Base-by-base conservation (phyloP, 2,113 vertebrate species). In the Cathartes aura region DNA sequence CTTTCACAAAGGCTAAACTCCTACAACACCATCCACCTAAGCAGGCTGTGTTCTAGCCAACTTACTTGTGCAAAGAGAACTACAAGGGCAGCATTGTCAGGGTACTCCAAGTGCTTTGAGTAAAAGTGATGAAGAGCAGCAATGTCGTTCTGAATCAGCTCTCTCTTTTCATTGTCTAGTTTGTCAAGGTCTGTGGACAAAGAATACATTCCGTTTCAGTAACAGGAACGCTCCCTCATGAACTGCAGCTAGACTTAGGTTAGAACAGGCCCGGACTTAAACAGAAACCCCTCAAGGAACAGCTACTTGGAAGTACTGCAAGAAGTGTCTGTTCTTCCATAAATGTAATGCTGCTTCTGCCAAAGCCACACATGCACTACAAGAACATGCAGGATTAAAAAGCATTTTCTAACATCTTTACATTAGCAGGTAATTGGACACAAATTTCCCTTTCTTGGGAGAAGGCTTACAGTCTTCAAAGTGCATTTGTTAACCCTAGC, bases 1-100 rank as follows among this genome's bases (percentile, higher is more conserved):
- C 76, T 82, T 94, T 78, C 36, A 74, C 71, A 74, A 86, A 74
- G 17, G 30, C 81, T 74, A 6, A 93, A 55, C 8, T 95, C 70
- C 78, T 95, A 36, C 45, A 79, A 59, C 62, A 87, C 30, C 53
- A 64, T 53, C 58, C 68, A 90, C 81, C 93, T 91, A 78, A 66
- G 63, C 26, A 58, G 70, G 34, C 32, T 74, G 45, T 32, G 15
- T 15, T 50, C 84, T 53, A 66, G 16, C 53, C 24, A 48, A 87
- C 97, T 97, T 97, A 99, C 99, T 99, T 99, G 99, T 52, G 99
- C 99, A 93, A 99, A 99, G 58, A 99, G 98, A 22, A 96, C 97
- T 55, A 99, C 97, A 78, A 99, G 98, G 50, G 97, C 98, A 48
- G 97, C 97, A 48, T 98, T 98, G 88, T 99, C 99, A 0, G 98